Evolutionary conservation across 2,888 invertebrate genomes (phyloP).

Genomic region (Plutella xylostella): DNA sequence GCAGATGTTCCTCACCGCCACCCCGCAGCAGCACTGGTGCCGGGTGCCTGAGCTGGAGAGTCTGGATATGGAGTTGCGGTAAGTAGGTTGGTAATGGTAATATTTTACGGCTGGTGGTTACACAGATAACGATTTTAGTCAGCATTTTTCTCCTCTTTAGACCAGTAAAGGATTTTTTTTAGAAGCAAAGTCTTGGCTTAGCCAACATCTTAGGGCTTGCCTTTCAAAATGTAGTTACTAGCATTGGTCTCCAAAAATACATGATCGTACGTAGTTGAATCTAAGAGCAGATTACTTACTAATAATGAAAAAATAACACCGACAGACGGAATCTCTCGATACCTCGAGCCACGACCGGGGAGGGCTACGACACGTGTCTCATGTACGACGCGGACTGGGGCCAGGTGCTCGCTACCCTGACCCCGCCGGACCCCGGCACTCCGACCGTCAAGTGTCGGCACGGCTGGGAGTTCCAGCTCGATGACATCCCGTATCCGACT

Average conservation of each 20-base stretch:
- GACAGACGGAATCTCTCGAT: conserved; percentile 36
- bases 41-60: conserved; percentile 32
- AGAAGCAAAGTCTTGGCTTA: no score
- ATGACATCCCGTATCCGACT: conserved; percentile 38
- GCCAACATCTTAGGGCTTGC: no score
- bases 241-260: no score
- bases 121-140: not conserved
- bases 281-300: no score
- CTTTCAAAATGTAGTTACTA: no score
- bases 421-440: conserved; percentile 25
- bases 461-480: conserved; percentile 38
- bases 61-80: conserved; percentile 20
- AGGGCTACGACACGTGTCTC: conserved; percentile 28
- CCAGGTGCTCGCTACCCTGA: conserved; percentile 26
- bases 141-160: no score
- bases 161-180: no score
- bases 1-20: conserved; percentile 38
- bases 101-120: no score
- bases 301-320: no score
- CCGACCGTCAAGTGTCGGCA: conserved; percentile 26
- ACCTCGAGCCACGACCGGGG: conserved; percentile 26
- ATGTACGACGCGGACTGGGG: conserved; percentile 38
- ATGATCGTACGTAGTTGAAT: no score
- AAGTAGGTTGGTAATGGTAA: no score
- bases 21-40: conserved; percentile 40